phyloP scores from a whole-genome alignment of 2,888 invertebrate genomes.

The Pollenia griseotomentosa region DNA sequence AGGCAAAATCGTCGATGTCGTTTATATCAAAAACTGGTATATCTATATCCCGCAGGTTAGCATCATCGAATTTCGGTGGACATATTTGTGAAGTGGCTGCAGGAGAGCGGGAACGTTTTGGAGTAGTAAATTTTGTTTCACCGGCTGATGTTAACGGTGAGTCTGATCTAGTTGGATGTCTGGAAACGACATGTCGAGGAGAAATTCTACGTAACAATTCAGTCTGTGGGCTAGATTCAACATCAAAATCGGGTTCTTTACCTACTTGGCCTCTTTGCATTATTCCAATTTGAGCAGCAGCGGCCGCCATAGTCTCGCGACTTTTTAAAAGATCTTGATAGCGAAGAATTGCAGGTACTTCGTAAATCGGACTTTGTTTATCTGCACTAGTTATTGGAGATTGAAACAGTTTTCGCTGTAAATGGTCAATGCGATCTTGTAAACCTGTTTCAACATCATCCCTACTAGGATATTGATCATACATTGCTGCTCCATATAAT shows the following conservation, averaged over 20 bases:
- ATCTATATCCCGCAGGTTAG: neutral
- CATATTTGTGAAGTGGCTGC: neutral
- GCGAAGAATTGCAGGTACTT: slow-evolving; percentile 41
- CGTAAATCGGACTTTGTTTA: slow-evolving; percentile 14
- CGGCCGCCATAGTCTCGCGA: slow-evolving; percentile 16
- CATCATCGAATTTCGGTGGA: slow-evolving; percentile 30
- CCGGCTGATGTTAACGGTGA: neutral
- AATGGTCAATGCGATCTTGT: slow-evolving; percentile 25
- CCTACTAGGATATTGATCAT: neutral
- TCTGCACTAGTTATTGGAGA: slow-evolving; percentile 25
- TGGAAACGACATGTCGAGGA: no score
- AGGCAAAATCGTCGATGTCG: slow-evolving; percentile 32
- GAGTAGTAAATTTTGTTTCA: neutral
- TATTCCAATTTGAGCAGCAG: neutral
- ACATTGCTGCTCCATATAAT: slow-evolving; percentile 10
- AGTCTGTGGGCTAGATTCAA: neutral
- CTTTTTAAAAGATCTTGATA: slow-evolving; percentile 27
- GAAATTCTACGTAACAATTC: neutral
- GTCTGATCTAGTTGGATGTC: neutral
- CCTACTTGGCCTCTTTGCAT: neutral
- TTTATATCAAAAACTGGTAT: slow-evolving; percentile 29
- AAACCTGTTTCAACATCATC: neutral
- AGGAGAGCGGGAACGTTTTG: neutral
- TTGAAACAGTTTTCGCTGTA: slow-evolving; percentile 38
- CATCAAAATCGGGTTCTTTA: neutral